Base-by-base conservation (phyloP, 2,113 vertebrate species). In the zebrafish (Danio rerio) region DNA sequence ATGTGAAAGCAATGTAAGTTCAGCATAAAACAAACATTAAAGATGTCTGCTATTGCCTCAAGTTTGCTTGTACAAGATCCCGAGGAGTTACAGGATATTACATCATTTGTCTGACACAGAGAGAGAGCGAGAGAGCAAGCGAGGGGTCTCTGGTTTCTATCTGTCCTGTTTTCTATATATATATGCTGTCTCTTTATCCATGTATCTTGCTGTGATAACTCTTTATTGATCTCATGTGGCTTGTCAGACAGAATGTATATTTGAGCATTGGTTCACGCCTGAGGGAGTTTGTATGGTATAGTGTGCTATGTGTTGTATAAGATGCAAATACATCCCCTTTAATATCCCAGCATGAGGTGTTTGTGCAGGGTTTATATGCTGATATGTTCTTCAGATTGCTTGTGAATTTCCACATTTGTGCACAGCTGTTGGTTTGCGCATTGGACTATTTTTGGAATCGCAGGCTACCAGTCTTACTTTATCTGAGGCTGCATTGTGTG, bases 51-150 rank as follows among this genome's bases (percentile, higher is more conserved):
- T 66, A 20, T 53, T 18, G 47, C 47, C 49, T 55, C 6, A 42
- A 40, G 62, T 66, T 52, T 61, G 47, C 12, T 66, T 10, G 43
- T 11, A 7, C 8, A 15, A 42, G 55, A 31, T 69, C 21, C 40
- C 15, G 3, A 49, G 12, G 21, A 52, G 13, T 56, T 62, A 81
- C 65, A 63, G 79, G 58, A 71, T 42, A 52, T 85, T 62, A 78
- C 83, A 81, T 81, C 83, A 85, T 69, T 21, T 59, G 45, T 79
- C 77, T 21, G 42, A 55, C 16, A 13, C 3, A 13, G n/a, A 47
- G 42, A 72, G 79, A 59, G 18, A 78, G 13, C 81, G 55, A 59
- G 58, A 70, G 31, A 31, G 42, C 52, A 31, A 47, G 73, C 7
- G 59, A 74, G 70, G 18, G 15, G 43, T 68, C 18, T 52, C 6